Base-by-base conservation (phyloP, 2,888 invertebrate species). In the Leucophenga montana region DNA sequence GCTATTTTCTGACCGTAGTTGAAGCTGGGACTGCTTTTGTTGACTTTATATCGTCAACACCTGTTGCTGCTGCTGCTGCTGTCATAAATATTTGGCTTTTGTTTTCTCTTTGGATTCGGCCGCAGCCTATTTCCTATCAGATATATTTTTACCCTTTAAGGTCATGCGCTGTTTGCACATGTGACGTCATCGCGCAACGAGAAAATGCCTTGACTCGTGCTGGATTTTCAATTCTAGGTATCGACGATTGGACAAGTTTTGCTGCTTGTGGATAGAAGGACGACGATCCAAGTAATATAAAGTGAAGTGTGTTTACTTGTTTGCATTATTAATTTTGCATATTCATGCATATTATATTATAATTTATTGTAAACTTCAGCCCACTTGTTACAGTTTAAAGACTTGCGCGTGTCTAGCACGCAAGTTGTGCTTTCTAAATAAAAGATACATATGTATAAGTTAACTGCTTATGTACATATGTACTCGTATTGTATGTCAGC, bases 131-230 rank as follows among this genome's bases (percentile, higher is more conserved):
- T 39, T 39, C 39, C 9, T 39, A 16, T 50, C 5, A 1, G 1
- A 16, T 50, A 18, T 50, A 50, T 50, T 18, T 61, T 39, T 61
- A 22, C 39, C 13, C 11, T 8, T 39, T 16, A 61, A 61, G 61
- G 33, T 61, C 57, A 57, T 57, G 57, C 22, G 61, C 39, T 39
- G 39, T 22, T 61, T 61, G 11, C 39, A 39, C 61, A 39, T 61
- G 22, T 61, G 61, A 61, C 61, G 61, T 61, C 61, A 61, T 39
- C 1, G 16, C 39, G 18, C 16, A 5, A 31, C 22, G 61, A 39
- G 16, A 61, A 33, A 39, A 9, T 39, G 39, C 61, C 61, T 61
- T 61, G 61, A 61, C 61, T 39, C 18, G 61, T 16, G 16, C 16
- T 39, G 9, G 16, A 39, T 44, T n/a, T 59, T 18, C 20, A 61